Base-by-base conservation (phyloP, 2,113 vertebrate species). In the Oreocharis arfaki region DNA sequence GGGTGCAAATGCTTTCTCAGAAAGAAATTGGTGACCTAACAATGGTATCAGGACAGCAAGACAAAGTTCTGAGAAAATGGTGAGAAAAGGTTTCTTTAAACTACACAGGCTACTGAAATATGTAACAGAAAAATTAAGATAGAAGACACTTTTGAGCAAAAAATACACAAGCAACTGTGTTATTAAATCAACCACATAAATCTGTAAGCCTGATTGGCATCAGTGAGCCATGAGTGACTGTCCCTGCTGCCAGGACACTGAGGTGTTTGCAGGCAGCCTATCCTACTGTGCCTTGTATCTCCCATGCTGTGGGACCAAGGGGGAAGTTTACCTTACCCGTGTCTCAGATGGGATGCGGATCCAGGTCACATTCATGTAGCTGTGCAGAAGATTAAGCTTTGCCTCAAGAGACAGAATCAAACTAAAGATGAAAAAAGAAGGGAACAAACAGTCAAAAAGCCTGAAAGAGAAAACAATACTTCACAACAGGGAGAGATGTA, bases 291-390 rank as follows among this genome's bases (percentile, higher is more conserved):
- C 17, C 56, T 16, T 8, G 16, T 10, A 17, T 10, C 63, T 52
- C 46, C 75, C 56, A 15, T 12, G 46, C 23, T 26, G 56, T 28
- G 9, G 73, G 17, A 30, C 20, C 3, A 2, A 42, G 16, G 33
- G 12, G 22, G 32, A 53, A 39, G 55, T 84, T 98, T 96, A 99
- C 99, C 99, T 98, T 98, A 99, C 99, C 99, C 99, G 98, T 96
- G 99, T 99, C 98, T 99, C 99, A 4, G 99, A 99, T 56, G 99
- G 99, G 96, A 99, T 99, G 95, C 99, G 99, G 95, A 99, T 99
- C 99, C 99, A 99, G 3, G 99, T 99, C 98, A 99, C 99, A 98
- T 99, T 99, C 99, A 99, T 99, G 98, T 99, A 99, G 98, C 98
- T 99, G 98, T 99, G 99, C 90, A 99, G 98, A 91, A 99, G 98